A percentile compares a stretch with the other conserved stretches of the same genome.
phyloP scores from a whole-genome alignment of 2,888 invertebrate species.

The Monoplex corrugatus region DNA sequence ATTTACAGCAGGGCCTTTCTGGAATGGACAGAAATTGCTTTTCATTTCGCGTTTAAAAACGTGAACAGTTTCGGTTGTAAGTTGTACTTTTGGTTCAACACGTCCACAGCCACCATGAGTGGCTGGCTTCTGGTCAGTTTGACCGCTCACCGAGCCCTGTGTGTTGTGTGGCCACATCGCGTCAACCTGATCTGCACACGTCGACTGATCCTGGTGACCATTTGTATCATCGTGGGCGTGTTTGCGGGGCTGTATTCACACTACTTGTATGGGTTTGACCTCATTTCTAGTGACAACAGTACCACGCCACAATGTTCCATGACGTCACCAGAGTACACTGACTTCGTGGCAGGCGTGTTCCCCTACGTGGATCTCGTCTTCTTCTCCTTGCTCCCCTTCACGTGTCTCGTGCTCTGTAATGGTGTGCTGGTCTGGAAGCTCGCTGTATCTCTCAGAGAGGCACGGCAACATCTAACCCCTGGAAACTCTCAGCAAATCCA shows the following conservation, averaged over 20 bases:
- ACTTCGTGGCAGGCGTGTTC: too few relatives aligned
- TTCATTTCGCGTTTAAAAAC: neutral
- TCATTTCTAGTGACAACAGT: too few relatives aligned
- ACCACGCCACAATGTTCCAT: too few relatives aligned
- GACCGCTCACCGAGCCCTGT: neutral
- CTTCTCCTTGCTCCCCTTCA: too few relatives aligned
- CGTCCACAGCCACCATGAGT: neutral
- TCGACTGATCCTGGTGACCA: neutral
- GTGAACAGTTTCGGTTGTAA: neutral
- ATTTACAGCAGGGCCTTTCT: neutral
- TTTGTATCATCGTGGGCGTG: neutral
- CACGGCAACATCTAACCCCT: too few relatives aligned
- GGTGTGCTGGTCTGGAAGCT: too few relatives aligned
- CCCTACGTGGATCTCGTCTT: too few relatives aligned
- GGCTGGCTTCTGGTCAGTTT: neutral
- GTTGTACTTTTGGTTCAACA: neutral
- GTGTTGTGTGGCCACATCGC: slow-evolving; percentile 18
- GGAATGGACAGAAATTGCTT: neutral
- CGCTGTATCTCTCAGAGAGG: too few relatives aligned
- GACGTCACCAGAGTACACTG: too few relatives aligned
- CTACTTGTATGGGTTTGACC: too few relatives aligned
- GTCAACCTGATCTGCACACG: neutral
- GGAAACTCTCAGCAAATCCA: too few relatives aligned
- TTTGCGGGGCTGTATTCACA: neutral
- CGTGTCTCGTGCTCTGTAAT: too few relatives aligned